Evolutionary conservation across 2,113 vertebrate genomes (phyloP).

Genomic region (Thermophis baileyi): DNA sequence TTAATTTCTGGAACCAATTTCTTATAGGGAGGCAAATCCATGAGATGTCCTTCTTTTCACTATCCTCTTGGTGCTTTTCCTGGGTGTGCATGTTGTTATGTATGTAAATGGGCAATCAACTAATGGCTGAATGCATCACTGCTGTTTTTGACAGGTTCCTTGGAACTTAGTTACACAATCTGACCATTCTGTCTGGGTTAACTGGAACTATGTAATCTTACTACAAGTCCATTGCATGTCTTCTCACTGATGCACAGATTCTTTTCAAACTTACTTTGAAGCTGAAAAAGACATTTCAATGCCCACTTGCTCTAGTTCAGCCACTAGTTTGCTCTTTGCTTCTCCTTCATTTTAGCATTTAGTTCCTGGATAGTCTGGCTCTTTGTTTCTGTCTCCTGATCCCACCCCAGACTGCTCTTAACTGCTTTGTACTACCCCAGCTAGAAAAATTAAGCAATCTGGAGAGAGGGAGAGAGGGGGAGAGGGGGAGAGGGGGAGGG

Average conservation of each 20-base stretch:
- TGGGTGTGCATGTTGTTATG: not conserved
- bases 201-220: not conserved
- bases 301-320: not conserved
- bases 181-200: not conserved
- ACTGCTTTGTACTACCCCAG: not conserved
- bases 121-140: not conserved
- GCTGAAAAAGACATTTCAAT: not conserved
- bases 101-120: not conserved
- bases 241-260: not conserved
- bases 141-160: not conserved
- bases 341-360: not conserved
- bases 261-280: not conserved
- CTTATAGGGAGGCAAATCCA: not conserved
- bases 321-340: not conserved
- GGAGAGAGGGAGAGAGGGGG: no score
- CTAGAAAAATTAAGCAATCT: not conserved
- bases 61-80: not conserved
- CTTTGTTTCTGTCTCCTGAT: not conserved
- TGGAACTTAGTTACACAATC: not conserved
- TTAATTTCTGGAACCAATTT: not conserved
- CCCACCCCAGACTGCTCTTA: not conserved
- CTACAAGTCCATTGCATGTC: not conserved
- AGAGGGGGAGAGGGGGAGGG: no score
- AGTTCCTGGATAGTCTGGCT: not conserved
- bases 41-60: not conserved